phyloP scores from a whole-genome alignment of 2,888 invertebrate species.

The Agrochola lychnidis region DNA sequence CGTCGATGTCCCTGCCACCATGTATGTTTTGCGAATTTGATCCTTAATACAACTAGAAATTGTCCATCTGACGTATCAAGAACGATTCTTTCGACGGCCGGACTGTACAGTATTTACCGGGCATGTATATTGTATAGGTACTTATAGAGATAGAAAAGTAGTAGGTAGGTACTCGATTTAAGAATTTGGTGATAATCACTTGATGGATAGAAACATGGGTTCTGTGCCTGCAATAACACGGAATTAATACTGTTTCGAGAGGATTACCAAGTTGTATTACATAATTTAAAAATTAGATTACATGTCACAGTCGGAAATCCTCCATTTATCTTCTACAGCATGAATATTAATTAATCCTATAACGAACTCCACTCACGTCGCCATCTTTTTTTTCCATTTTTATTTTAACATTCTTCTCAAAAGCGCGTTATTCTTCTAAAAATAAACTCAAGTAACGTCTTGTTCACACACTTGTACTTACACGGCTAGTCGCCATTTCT shows the following conservation, averaged over 20 bases:
- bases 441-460: slow-evolving; percentile 40
- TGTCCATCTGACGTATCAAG: no score
- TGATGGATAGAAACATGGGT: neutral
- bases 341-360: slow-evolving; percentile 45
- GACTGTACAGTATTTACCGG: no score
- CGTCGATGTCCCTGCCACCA: no score
- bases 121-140: neutral
- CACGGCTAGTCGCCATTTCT: slow-evolving; percentile 53
- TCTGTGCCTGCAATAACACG: neutral
- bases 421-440: slow-evolving; percentile 45
- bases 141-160: no score
- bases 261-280: neutral
- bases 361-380: slow-evolving; percentile 15
- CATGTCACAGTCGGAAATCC: neutral
- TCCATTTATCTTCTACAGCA: neutral
- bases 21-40: no score
- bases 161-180: neutral
- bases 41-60: no score
- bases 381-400: slow-evolving; percentile 26
- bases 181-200: neutral
- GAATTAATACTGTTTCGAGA: neutral
- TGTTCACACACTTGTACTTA: slow-evolving; percentile 45
- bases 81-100: no score
- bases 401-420: slow-evolving; percentile 19
- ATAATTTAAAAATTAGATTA: slow-evolving; percentile 12